Evolutionary conservation across 2,888 invertebrate genomes (phyloP).

Genomic region (Idaea dimidiata): DNA sequence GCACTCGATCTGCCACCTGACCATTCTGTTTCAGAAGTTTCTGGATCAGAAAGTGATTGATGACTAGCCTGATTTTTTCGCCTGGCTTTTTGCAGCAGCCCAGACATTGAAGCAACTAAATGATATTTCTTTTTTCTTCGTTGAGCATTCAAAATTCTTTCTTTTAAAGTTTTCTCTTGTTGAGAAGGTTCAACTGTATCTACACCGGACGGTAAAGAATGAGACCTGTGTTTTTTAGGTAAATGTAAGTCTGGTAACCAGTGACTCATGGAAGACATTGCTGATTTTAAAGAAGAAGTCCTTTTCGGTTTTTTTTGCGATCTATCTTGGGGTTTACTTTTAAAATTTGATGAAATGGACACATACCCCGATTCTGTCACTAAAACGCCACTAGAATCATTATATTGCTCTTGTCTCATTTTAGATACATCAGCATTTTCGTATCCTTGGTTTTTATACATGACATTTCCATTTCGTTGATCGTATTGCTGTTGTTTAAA

Average conservation of each 20-base stretch:
- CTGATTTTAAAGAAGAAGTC: slow-evolving; percentile 88
- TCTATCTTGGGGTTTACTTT: slow-evolving; percentile 77
- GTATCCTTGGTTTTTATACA: slow-evolving; percentile 60
- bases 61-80: slow-evolving; percentile 81
- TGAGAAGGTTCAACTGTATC: slow-evolving; percentile 77
- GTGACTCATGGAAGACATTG: slow-evolving; percentile 89
- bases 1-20: slow-evolving; percentile 83
- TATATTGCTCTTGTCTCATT: slow-evolving; percentile 67
- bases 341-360: slow-evolving; percentile 86
- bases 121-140: slow-evolving; percentile 89
- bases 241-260: slow-evolving; percentile 91
- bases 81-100: slow-evolving; percentile 91
- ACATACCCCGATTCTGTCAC: slow-evolving; percentile 90
- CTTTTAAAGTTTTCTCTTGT: slow-evolving; percentile 72
- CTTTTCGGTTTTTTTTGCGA: slow-evolving; percentile 84
- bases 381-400: slow-evolving; percentile 78
- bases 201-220: slow-evolving; percentile 88
- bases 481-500: slow-evolving; percentile 78
- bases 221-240: slow-evolving; percentile 88
- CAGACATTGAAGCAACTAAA: slow-evolving; percentile 91
- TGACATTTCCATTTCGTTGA: slow-evolving; percentile 71
- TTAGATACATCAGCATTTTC: slow-evolving; percentile 58
- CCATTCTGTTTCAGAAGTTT: slow-evolving; percentile 88
- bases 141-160: slow-evolving; percentile 71
- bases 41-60: slow-evolving; percentile 88